Base-by-base conservation (phyloP, 2,113 vertebrate genomes). In the Pygoscelis adeliae region DNA sequence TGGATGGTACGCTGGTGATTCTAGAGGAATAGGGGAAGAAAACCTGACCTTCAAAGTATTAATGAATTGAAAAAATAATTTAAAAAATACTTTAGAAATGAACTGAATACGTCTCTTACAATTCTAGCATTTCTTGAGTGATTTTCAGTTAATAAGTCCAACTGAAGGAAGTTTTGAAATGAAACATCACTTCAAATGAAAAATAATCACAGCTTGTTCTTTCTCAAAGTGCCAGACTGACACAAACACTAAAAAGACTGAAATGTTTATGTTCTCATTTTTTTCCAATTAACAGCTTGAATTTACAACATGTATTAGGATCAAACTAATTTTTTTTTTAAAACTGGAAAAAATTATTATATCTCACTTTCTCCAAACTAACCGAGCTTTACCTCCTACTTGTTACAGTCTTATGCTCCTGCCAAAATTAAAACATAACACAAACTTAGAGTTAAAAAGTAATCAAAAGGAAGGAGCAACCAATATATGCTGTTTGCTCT, bases 131-230 rank as follows among this genome's bases (percentile, higher is more conserved):
- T 77, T 86, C 44, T 87, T 34, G 50, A 73, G 62, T 15, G 46
- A 46, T 86, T 91, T 83, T 73, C 58, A 63, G 53, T 47, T 69
- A 71, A 56, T 25, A 66, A 84, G 34, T 47, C 53, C 58, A 73
- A 13, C 1, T 86, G 71, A 90, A 86, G 34, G 62, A 80, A 52
- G 27, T 61, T 83, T 70, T 49, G 62, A 88, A 85, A 77, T 38
- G 34, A 90, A 91, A 79, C 62, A 77, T 77, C 58, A 53, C 50
- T 94, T 80, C 78, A 88, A 90, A 86, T 77, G n/a, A 73, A 91
- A 93, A 88, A 69, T 61, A 95, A 91, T 76, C 77, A 83, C 81
- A 77, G 67, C 32, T 82, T 86, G 40, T 59, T 94, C 94, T 79
- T 71, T 59, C 79, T 80, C 34, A 9, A 50, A 83, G 46, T 47